Base-by-base conservation (phyloP, 2,888 invertebrate species). In the Conops quadrifasciatus region DNA sequence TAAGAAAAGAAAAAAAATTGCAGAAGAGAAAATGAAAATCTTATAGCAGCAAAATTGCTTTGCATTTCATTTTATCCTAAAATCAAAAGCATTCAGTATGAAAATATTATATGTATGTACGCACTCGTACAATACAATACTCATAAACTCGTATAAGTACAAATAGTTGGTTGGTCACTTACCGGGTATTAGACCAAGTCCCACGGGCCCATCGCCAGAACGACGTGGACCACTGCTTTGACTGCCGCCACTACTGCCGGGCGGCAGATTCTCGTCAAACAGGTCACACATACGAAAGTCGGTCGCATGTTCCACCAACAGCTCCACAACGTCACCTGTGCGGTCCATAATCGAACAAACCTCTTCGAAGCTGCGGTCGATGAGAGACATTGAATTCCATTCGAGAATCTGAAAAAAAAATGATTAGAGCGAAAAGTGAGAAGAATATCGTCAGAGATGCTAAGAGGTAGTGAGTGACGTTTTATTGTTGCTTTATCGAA, bases 301-400 rank as follows among this genome's bases (percentile, higher is more conserved):
- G 67, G 91, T 89, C 77, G 92, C 92, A 80, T 94, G 93, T 83
- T 95, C 95, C 68, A 96, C 93, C 64, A 95, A 87, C 73, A 97
- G 87, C 80, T 97, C 96, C 1, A 94, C 94, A 73, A 91, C 89
- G 84, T 96, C 96, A 1, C 94, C 93, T 47, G 93, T 92, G 71
- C 93, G 91, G 84, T 95, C 95, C 89, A 96, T 92, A 78, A 96
- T 94, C 72, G 93, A 91, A 82, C 94, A 93, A 51, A 96, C 95
- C 84, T 97, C 96, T 84, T 97, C 97, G 83, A 96, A 97, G 77
- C 94, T 96, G 77, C 95, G 92, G 87, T 96, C 96, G 64, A 93
- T 93, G 73, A 97, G 88, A 0, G 94, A 92, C 73, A 95, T 91
- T 0, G 96, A 95, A 75, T 93, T 92, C 96, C 97, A 97, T 85